Conservation (phyloP, 2,113 vertebrate genomes). For the Larimichthys polyactis region DNA sequence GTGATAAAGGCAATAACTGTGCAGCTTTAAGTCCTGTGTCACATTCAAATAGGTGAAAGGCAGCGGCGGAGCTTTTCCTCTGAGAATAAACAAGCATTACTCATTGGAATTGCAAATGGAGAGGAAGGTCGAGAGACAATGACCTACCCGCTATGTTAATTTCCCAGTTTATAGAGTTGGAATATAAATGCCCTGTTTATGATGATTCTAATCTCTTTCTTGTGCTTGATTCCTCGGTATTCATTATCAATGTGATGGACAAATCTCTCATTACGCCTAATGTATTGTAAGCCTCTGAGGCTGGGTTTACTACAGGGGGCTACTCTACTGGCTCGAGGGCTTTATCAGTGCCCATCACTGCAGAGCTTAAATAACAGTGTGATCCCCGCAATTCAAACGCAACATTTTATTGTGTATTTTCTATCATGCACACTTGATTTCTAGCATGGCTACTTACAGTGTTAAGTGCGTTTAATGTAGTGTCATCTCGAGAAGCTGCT, state of each 20-base stretch:
- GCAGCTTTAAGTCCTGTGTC: slow-evolving; percentile 60
- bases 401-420: not conserved
- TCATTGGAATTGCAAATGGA: slow-evolving; percentile 84
- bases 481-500: slow-evolving; percentile 97
- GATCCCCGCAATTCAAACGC: not conserved
- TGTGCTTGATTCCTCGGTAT: slow-evolving; percentile 66
- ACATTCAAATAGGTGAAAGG: slow-evolving; percentile 55
- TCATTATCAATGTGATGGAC: slow-evolving; percentile 63
- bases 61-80: slow-evolving; percentile 49
- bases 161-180: slow-evolving; percentile 74
- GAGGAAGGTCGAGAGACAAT: slow-evolving; percentile 77
- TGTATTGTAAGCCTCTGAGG: slow-evolving; percentile 45
- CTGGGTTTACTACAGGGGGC: slow-evolving; percentile 44
- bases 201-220: slow-evolving; percentile 74
- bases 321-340: slow-evolving; percentile 31
- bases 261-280: slow-evolving; percentile 66
- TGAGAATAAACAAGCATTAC: slow-evolving; percentile 70
- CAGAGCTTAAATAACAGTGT: not conserved
- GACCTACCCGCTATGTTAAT: slow-evolving; percentile 78
- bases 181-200: slow-evolving; percentile 84
- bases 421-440: not conserved
- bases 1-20: slow-evolving; percentile 43
- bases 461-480: slow-evolving; percentile 97
- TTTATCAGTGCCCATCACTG: slow-evolving; percentile 30
- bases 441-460: slow-evolving; percentile 87